Base-by-base conservation (phyloP, 1,140 invertebrate species). In the Drosophila lini region DNA sequence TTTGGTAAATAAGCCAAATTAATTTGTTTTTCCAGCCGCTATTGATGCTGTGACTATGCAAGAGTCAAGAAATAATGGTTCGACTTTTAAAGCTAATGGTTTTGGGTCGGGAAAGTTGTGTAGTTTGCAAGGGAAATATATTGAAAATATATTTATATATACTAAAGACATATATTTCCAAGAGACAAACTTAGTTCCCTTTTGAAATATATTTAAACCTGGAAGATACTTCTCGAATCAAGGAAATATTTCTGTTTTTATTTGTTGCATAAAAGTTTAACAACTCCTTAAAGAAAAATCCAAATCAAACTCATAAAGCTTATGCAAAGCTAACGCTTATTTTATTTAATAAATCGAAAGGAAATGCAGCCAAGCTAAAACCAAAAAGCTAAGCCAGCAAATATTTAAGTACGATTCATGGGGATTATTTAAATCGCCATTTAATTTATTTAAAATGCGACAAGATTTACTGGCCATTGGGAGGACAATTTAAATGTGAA, bases 1-100 rank as follows among this genome's bases (percentile, higher is more conserved):
- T 38, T 78, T 31, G 11, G 52, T 63, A 82, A 82, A 79, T 77
- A 79, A 52, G 45, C 41, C 42, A 67, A 74, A 68, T 58, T 64
- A 41, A 65, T 64, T 78, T 58, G 58, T 55, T 48, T 57, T 44
- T 34, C 42, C 32, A 19, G 50, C 45, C 19, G 31, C 28, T 10
- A 10, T 41, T 42, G 28, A 40, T 32, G 50, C 31, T 47, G 9
- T 41, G 25, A 16, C n/a, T 11, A 10, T 28, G 28, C 0, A 3
- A 6, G 10, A 15, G 19, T n/a, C 7, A 38, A 38, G 52, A 13
- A 53, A 38, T 53, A 19, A 19, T n/a, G 52, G 52, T 15, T 50
- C 6, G 47, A 50, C 22, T 11, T 48, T 53, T 36, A 53, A 53
- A 15, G 50, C 11, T 15, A 53, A 22, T 53, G 50, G 32, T 36